Evolutionary conservation across 2,888 invertebrate genomes (phyloP), one percentile per base, ranked within the genome.

Genomic region (Aleiodes leptofemur): DNA sequence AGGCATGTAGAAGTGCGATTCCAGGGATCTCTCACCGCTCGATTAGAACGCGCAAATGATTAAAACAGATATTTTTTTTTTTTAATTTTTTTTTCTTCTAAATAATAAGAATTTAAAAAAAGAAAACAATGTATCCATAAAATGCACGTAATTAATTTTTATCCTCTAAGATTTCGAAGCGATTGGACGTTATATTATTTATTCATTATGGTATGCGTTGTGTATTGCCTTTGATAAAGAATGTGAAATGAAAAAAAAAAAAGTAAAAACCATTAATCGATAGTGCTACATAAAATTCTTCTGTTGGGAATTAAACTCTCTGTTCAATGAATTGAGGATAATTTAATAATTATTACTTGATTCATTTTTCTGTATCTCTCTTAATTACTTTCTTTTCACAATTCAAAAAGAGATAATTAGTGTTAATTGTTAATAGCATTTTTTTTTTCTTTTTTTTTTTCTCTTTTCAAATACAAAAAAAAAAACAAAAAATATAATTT

Each of bases 41-140:
- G 43, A 43, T 43, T 43, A 43, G 9, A 23, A 69, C n/a, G 51
- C 55, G n/a, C 43, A 14, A 23, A 53, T 78, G 76, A 79, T 77
- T 86, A 86, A 82, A 84, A 84, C 79, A 84, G 84, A 6, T 34
- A 0, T 34, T 34, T 34, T 34, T 34, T 53, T 34, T 68, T 59
- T 74, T 74, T n/a, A n/a, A n/a, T 34, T 34, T 34, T 34, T 53
- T 34, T 68, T 59, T 74, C 72, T 66, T 61, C 23, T 23, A 23
- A 23, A 23, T 71, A 56, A 61, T 7, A 61, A 34, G 6, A 31
- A 61, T 6, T 14, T 31, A 6, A 53, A 29, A 61, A 73, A 68
- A 38, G 56, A 48, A 29, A 66, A 68, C 43, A 56, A 29, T 68
- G 57, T 70, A 71, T 16, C 70, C 57, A 68, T 57, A 55, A 23